Conservation (phyloP, 2,113 vertebrate species). For the Cromileptes altivelis region DNA sequence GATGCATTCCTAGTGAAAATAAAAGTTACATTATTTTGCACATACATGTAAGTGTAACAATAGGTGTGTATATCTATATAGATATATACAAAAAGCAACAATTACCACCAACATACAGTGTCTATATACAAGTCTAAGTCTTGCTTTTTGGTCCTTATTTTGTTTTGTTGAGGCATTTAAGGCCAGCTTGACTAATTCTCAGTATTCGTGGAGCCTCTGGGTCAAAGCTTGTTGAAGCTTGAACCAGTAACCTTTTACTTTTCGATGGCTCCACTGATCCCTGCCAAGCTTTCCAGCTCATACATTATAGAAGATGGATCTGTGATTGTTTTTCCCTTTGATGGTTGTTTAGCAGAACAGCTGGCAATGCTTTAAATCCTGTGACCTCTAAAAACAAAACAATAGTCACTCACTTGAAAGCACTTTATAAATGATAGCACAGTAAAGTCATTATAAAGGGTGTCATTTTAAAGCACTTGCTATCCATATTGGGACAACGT, state of each 20-base stretch:
- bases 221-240: constrained; percentile 42
- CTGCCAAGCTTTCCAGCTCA: constrained; percentile 56
- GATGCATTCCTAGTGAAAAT: too few species aligned
- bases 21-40: too few species aligned
- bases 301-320: constrained; percentile 67
- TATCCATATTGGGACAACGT: constrained; percentile 39
- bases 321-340: constrained; percentile 69
- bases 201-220: background rate
- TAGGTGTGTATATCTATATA: too few species aligned
- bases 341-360: constrained; percentile 74
- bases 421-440: constrained; percentile 69
- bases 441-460: constrained; percentile 66
- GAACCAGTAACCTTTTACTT: constrained; percentile 53
- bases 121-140: too few species aligned
- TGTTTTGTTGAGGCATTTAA: background rate
- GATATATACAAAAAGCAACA: too few species aligned
- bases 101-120: too few species aligned
- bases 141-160: background rate
- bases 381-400: constrained; percentile 78
- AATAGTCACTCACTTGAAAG: constrained; percentile 73
- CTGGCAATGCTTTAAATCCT: constrained; percentile 75
- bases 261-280: constrained; percentile 40
- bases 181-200: background rate
- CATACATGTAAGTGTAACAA: too few species aligned
- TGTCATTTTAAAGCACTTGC: constrained; percentile 59